Evolutionary conservation across 2,113 vertebrate genomes (phyloP).

Genomic region (Ranitomeya imitator): DNA sequence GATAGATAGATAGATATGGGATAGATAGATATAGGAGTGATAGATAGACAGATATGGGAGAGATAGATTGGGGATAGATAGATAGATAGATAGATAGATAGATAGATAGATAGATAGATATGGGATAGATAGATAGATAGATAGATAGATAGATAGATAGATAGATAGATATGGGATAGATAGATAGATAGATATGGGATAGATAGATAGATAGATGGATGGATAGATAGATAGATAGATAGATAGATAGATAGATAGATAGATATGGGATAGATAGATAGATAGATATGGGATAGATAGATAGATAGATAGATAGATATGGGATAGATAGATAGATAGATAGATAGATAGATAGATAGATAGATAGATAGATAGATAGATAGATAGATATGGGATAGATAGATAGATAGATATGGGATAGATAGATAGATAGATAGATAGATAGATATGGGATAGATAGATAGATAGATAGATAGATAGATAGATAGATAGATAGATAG

Average conservation of each 20-base stretch:
- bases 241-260: not conserved
- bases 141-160: too few relatives aligned
- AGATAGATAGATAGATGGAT: not conserved
- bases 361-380: not conserved
- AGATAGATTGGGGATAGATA: too few relatives aligned
- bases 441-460: not conserved
- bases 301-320: too few relatives aligned
- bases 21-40: not conserved
- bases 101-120: too few relatives aligned
- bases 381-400: not conserved
- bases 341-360: too few relatives aligned
- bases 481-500: not conserved
- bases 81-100: too few relatives aligned
- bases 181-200: not conserved
- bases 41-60: not conserved
- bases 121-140: too few relatives aligned
- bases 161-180: not conserved
- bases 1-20: too few relatives aligned
- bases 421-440: constrained; percentile 5
- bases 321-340: not conserved
- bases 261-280: not conserved
- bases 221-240: not conserved
- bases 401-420: constrained; percentile 1
- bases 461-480: not conserved
- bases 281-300: too few relatives aligned